Evolutionary conservation across 2,113 vertebrate species (phyloP).

Genomic region (Oncorhynchus gorbuscha): DNA sequence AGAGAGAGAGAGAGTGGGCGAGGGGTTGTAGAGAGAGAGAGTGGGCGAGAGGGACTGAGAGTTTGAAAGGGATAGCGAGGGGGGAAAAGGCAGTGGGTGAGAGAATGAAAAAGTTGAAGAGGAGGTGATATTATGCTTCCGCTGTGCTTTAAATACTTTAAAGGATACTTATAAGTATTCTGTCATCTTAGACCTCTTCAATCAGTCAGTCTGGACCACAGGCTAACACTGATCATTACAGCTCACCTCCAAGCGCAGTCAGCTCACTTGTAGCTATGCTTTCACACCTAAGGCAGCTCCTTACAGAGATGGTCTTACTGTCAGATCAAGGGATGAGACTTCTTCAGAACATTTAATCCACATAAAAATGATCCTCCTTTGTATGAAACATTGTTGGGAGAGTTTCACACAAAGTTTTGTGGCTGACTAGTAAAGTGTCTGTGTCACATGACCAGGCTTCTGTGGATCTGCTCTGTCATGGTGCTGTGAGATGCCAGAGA

Average conservation of each 20-base stretch:
- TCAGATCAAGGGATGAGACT: too few relatives aligned
- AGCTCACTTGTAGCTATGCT: too few relatives aligned
- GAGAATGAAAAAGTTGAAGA: conserved; percentile 16
- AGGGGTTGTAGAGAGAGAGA: conserved; percentile 66
- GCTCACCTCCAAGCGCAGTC: too few relatives aligned
- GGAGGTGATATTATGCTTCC: conserved; percentile 1
- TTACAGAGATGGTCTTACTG: too few relatives aligned
- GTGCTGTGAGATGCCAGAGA: background rate
- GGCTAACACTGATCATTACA: too few relatives aligned
- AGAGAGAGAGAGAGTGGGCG: conserved; percentile 69
- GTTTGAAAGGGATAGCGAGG: background rate
- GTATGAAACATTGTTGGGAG: too few relatives aligned
- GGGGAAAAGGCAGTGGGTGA: background rate
- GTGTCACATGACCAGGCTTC: too few relatives aligned
- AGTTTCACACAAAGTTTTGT: too few relatives aligned
- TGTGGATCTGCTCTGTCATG: background rate
- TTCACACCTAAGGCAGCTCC: too few relatives aligned
- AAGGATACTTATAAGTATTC: background rate
- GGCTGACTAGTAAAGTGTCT: too few relatives aligned
- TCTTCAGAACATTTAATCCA: too few relatives aligned
- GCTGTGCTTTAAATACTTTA: conserved; percentile 12
- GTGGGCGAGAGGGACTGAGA: conserved; percentile 6
- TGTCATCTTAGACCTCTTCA: background rate
- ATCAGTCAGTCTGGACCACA: background rate
- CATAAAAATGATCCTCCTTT: too few relatives aligned